Percentiles rank a stretch among this genome's conserved stretches.
Conservation (phyloP, 2,797 vertebrate genomes). For the Kryptolebias ocellatus region DNA sequence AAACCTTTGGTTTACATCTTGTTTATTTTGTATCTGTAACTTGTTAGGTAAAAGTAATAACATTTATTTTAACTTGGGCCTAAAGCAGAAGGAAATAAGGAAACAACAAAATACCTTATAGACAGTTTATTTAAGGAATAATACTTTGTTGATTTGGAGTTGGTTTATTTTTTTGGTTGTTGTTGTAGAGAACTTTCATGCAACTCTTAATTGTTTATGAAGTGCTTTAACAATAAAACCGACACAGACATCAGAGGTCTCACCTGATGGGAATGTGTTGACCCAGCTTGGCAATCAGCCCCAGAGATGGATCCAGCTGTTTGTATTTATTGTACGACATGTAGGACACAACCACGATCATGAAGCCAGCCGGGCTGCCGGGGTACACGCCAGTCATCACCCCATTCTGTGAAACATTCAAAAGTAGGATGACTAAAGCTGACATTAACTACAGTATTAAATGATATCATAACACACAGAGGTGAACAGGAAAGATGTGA, state of each 20-base stretch:
- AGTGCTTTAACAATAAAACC: not conserved
- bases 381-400: slow-evolving; percentile 97
- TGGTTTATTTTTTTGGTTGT: not conserved
- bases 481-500: not conserved
- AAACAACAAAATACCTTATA: too few relatives aligned
- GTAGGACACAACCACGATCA: slow-evolving; percentile 93
- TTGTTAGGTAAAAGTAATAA: too few relatives aligned
- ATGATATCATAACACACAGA: not conserved
- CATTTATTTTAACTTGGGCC: too few relatives aligned
- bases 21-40: too few relatives aligned
- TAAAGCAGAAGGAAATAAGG: too few relatives aligned
- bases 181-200: not conserved
- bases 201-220: not conserved
- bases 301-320: slow-evolving; percentile 91
- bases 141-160: not conserved
- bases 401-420: slow-evolving; percentile 77
- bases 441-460: not conserved
- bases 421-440: slow-evolving; percentile 1
- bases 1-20: too few relatives aligned
- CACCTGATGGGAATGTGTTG: slow-evolving; percentile 83
- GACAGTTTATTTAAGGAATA: too few relatives aligned
- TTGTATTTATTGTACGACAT: slow-evolving; percentile 90
- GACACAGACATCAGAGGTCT: slow-evolving; percentile 12
- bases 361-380: slow-evolving; percentile 92
- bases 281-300: slow-evolving; percentile 85